Percentiles rank a stretch among this genome's conserved stretches.
Evolutionary conservation across 2,888 invertebrate species (phyloP).

Genomic region (Amorpha juglandis): DNA sequence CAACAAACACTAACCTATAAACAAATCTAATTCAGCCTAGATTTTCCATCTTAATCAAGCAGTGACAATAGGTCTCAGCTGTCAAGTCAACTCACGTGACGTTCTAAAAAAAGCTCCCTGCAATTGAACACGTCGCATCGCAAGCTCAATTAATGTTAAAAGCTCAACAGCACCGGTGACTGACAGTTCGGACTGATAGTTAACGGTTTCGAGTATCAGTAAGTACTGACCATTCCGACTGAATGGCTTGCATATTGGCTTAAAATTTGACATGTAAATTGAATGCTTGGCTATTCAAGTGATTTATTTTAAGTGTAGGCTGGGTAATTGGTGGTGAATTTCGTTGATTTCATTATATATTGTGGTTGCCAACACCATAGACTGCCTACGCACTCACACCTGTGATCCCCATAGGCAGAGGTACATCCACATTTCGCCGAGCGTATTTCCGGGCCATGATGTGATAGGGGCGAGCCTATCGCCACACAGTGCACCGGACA

Average conservation of each 20-base stretch:
- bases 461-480: no score
- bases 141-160: slow-evolving; percentile 26
- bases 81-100: slow-evolving; percentile 3
- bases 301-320: not conserved
- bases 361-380: no score
- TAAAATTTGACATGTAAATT: slow-evolving; percentile 10
- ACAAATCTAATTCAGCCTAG: not conserved
- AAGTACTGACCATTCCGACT: not conserved
- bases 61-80: not conserved
- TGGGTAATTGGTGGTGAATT: no score
- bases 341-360: no score
- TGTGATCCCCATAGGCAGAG: no score
- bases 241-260: not conserved
- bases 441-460: no score
- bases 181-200: slow-evolving; percentile 24
- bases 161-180: slow-evolving; percentile 20
- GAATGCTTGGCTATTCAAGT: not conserved
- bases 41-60: not conserved
- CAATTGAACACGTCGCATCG: slow-evolving; percentile 25
- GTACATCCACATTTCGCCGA: no score
- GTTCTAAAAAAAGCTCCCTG: slow-evolving; percentile 22
- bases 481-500: no score
- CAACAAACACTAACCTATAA: not conserved
- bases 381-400: no score
- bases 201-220: slow-evolving; percentile 21